phyloP scores from a whole-genome alignment of 1,140 invertebrate genomes.

The Anoplophora glabripennis region DNA sequence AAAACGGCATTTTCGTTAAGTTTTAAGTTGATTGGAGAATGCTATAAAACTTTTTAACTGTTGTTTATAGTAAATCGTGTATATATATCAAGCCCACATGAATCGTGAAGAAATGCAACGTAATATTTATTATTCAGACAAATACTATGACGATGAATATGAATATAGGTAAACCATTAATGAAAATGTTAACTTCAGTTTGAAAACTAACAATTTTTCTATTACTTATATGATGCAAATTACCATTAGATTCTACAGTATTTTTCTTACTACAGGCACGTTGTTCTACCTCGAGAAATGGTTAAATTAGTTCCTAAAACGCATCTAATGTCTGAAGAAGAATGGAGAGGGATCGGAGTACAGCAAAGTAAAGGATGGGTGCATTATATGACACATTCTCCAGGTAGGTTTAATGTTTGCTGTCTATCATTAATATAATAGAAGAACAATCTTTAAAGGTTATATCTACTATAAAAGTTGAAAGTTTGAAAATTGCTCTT shows the following conservation, averaged over 20 bases:
- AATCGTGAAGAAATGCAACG: slow-evolving; percentile 30
- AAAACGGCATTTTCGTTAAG: too few species aligned
- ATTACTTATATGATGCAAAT: too few species aligned
- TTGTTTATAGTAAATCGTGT: too few species aligned
- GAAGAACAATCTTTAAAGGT: too few species aligned
- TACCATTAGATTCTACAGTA: slow-evolving; percentile 7
- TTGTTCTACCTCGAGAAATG: slow-evolving; percentile 86
- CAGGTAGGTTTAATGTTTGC: slow-evolving; percentile 53
- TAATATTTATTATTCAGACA: slow-evolving; percentile 86
- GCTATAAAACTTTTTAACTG: too few species aligned
- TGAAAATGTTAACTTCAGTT: too few species aligned
- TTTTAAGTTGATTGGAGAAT: too few species aligned
- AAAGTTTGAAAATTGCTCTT: too few species aligned
- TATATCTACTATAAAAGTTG: too few species aligned
- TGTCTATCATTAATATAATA: too few species aligned
- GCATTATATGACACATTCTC: slow-evolving; percentile 92
- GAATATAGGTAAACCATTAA: slow-evolving; percentile 71
- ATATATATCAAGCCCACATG: too few species aligned
- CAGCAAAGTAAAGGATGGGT: slow-evolving; percentile 94
- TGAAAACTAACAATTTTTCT: too few species aligned
- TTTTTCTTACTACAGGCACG: slow-evolving; percentile 69
- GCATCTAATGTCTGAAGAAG: slow-evolving; percentile 85
- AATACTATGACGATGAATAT: slow-evolving; percentile 84
- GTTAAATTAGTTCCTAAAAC: slow-evolving; percentile 87
- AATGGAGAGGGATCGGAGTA: slow-evolving; percentile 90